Base-by-base conservation (phyloP, 2,888 invertebrate species). In the Sinohyriopsis cumingii region DNA sequence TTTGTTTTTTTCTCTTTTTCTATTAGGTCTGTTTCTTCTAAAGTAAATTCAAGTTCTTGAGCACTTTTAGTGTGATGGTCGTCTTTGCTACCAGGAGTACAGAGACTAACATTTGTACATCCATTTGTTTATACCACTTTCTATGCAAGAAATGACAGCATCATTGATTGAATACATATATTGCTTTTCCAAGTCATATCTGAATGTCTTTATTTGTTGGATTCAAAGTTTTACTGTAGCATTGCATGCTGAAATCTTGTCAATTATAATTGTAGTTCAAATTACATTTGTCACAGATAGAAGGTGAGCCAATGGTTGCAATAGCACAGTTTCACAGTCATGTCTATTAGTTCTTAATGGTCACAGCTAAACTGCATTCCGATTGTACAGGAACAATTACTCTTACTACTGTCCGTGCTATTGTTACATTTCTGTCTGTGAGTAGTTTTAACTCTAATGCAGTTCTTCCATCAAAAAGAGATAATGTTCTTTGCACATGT, bases 21-120 rank as follows among this genome's bases (percentile, higher is more conserved):
- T 57, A 22, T 57, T 22, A 57, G 9, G 22, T 15, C 57, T 57
- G 12, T 7, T 22, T 22, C 15, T 57, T 57, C 15, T 22, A 57
- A 57, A 22, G n/a, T 57, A 57, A 57, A 57, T n/a, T 57, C 57
- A 22, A 57, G 57, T 57, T 57, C 12, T 57, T 57, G 9, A 57
- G 57, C 57, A 22, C 1, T 22, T 57, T 6, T 57, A n/a, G 15
- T 57, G 15, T 12, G 9, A 57, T 57, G 22, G 7, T 57, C 1
- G 22, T 57, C 57, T 22, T 22, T 12, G 7, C 9, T 12, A 56
- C 20, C 56, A 56, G 18, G 18, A 56, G 18, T 56, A 57, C n/a
- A 57, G 15, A n/a, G n/a, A 57, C 57, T 33, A 33, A 7, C 33
- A 33, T 33, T 33, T 33, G 33, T 33, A 33, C 9, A 1, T 33